Evolutionary conservation across 2,888 invertebrate genomes (phyloP).

Genomic region (Trachelus troglodyta): DNA sequence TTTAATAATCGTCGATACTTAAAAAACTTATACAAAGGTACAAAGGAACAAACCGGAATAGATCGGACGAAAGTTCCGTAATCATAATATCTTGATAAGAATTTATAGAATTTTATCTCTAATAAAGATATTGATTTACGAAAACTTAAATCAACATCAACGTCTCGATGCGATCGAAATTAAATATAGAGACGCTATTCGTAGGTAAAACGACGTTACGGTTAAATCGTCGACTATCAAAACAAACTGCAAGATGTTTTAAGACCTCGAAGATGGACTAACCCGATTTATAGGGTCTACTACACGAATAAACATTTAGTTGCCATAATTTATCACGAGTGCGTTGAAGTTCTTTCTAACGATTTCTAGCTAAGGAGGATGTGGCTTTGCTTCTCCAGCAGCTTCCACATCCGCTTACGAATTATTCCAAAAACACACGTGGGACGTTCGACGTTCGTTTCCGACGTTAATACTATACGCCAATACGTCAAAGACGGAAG

Average conservation of each 20-base stretch:
- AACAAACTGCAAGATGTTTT: conserved; percentile 5
- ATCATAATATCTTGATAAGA: neutral
- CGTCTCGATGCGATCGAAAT: neutral
- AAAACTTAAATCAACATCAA: neutral
- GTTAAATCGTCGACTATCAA: neutral
- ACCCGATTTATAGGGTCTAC: conserved; percentile 1
- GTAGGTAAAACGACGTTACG: neutral
- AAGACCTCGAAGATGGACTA: conserved; percentile 2
- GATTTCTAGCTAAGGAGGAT: neutral
- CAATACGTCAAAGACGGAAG: neutral
- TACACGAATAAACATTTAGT: conserved; percentile 1
- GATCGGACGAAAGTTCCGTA: neutral
- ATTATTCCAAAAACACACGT: neutral
- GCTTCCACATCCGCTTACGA: neutral
- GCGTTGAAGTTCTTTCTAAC: neutral
- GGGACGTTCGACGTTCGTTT: neutral
- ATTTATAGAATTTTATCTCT: neutral
- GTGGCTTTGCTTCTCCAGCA: neutral
- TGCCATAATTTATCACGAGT: neutral
- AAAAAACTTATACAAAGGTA: neutral
- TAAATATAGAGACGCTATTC: neutral
- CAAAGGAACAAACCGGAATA: neutral
- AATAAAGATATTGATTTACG: neutral
- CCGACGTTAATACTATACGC: neutral
- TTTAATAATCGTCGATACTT: neutral